These are phyloP conservation scores for Ephydatia muelleri DNA, from an alignment of 37 sponge, comb jelly and placozoan genomes.

Conservation along the genomic window DNA sequence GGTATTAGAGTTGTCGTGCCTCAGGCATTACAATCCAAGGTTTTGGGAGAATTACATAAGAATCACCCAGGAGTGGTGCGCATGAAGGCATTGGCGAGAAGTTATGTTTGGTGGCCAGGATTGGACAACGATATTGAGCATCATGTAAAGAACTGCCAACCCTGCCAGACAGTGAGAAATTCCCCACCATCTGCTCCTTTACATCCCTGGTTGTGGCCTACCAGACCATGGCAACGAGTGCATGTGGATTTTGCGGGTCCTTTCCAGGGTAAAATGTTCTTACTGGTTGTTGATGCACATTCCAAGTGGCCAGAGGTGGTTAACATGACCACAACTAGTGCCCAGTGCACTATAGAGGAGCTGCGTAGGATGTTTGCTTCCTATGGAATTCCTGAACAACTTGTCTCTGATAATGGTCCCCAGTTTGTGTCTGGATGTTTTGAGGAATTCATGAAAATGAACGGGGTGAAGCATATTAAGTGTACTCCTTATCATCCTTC, in stretches of 20 bases:
- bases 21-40: neutral
- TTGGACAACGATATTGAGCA: conserved; percentile 15
- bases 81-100: conserved; percentile 31
- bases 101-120: conserved; percentile 33
- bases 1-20: conserved; percentile 23
- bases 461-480: too few species aligned
- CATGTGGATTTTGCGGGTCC: conserved; percentile 33
- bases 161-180: neutral
- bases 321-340: too few species aligned
- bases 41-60: conserved; percentile 21
- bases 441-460: too few species aligned
- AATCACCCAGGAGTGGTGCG: conserved; percentile 14
- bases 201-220: conserved; percentile 28
- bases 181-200: neutral
- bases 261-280: too few species aligned
- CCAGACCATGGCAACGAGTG: conserved; percentile 13
- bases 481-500: too few species aligned
- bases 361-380: too few species aligned
- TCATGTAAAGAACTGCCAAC: neutral
- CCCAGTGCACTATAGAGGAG: too few species aligned
- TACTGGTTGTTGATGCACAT: too few species aligned
- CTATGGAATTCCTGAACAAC: too few species aligned
- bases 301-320: too few species aligned
- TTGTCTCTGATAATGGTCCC: too few species aligned
- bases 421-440: too few species aligned